Evolutionary conservation across 2,888 invertebrate genomes (phyloP), one percentile per base, ranked within the genome.

Genomic region (Saturnia pavonia): DNA sequence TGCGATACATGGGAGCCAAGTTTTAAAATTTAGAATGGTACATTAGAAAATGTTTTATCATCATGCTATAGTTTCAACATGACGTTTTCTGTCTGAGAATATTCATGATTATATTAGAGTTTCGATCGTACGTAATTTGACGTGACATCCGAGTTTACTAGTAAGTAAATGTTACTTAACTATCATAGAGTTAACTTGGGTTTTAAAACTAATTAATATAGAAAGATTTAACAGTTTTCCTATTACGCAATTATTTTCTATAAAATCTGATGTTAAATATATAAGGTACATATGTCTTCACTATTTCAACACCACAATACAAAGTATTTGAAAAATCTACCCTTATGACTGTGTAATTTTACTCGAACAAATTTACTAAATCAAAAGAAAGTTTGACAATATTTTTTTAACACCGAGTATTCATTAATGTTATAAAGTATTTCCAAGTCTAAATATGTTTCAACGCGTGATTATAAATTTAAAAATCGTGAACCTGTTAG

Each of bases 401-500:
- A 1, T 60, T 60, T 27, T 60, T 60, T 14, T 12, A 27, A 14
- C 12, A 60, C 8, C 57, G 27, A 60, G 25, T 60, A 27, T 60
- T 60, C 25, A 27, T 27, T 9, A 54, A 25, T 16, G 57, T 60
- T 60, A 27, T 27, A 60, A 60, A 60, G 14, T 60, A 25, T 60
- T 60, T 27, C 27, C 25, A 54, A 54, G 54, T 22, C 19, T 12
- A 40, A 65, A 42, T 51, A 69, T 65, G 57, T 69, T 81, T 75
- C 77, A 80, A 80, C 85, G 88, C 87, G 90, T 89, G 86, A 84
- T 83, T 76, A 77, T 78, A 80, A 78, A 22, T 54, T 22, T 22
- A 45, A 69, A 77, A 86, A 86, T 82, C 85, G 80, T 85, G 83
- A 86, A 90, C 88, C 90, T 90, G 88, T 86, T 85, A 85, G 80